Conservation (phyloP, 2,888 invertebrate genomes). For the Drosophila monieri region DNA sequence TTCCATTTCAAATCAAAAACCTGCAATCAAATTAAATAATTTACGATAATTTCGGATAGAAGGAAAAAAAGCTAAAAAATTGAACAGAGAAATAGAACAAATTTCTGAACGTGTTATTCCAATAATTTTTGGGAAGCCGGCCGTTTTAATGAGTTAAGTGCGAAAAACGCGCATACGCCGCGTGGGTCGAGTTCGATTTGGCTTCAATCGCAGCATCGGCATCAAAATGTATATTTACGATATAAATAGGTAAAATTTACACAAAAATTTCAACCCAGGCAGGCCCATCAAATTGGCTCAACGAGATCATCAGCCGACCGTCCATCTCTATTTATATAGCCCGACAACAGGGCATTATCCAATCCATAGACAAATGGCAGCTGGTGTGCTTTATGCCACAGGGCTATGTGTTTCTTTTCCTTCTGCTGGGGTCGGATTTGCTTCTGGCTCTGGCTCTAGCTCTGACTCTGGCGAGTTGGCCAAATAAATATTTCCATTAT, state of each 20-base stretch:
- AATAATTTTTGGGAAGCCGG: conserved; percentile 47
- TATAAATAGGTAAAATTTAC: conserved; percentile 64
- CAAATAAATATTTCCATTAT: conserved; percentile 19
- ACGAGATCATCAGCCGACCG: conserved; percentile 36
- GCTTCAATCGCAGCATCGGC: conserved; percentile 17
- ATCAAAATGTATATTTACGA: conserved; percentile 37
- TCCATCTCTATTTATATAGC: conserved; percentile 38
- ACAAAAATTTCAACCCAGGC: conserved; percentile 45
- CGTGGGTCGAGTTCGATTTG: conserved; percentile 49
- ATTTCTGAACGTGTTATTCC: conserved; percentile 40
- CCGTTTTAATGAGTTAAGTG: conserved; percentile 68
- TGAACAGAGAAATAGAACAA: conserved; percentile 13
- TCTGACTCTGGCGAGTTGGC: conserved; percentile 1
- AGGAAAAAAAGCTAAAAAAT: conserved; percentile 13
- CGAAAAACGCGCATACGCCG: conserved; percentile 67
- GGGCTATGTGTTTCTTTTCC: not conserved
- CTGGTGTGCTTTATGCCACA: conserved; percentile 20
- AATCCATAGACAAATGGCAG: conserved; percentile 25
- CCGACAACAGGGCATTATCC: conserved; percentile 4
- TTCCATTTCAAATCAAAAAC: conserved; percentile 47
- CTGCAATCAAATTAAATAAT: conserved; percentile 61
- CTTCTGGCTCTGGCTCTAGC: not conserved
- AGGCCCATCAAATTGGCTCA: conserved; percentile 51
- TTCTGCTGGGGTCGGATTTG: no score
- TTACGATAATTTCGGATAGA: conserved; percentile 31